phyloP scores from a whole-genome alignment of 2,797 vertebrate genomes.

The Catharus ustulatus region DNA sequence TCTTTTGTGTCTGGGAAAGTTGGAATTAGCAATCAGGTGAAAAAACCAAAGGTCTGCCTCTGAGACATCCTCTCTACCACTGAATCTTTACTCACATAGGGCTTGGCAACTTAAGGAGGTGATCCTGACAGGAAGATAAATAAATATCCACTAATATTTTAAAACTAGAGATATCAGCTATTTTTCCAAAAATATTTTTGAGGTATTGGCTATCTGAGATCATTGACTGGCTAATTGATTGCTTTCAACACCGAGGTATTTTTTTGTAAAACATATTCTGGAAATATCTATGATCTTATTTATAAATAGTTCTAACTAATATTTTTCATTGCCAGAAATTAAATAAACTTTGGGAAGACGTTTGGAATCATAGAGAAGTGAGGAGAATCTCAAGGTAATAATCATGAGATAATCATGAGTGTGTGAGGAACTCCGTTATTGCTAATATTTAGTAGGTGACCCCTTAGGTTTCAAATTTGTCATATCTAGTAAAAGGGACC shows the following conservation, averaged over 20 bases:
- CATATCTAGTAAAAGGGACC: neutral
- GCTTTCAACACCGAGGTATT: neutral
- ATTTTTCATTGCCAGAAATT: neutral
- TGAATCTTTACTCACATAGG: neutral
- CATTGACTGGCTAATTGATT: neutral
- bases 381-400: neutral
- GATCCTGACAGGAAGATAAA: neutral
- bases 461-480: neutral
- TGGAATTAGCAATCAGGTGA: neutral
- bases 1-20: neutral
- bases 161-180: neutral
- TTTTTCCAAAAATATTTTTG: neutral
- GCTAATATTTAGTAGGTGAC: neutral
- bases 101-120: neutral
- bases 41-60: neutral
- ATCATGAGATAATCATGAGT: neutral
- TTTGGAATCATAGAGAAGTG: neutral
- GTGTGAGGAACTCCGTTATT: neutral
- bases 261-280: neutral
- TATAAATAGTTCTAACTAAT: neutral
- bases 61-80: neutral
- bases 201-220: neutral
- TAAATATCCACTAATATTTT: neutral
- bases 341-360: neutral
- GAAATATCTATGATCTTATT: neutral